A percentile compares a stretch with the other conserved stretches of the same genome.
Evolutionary conservation across 2,888 invertebrate genomes (phyloP).

Genomic region (Seira musarum): DNA sequence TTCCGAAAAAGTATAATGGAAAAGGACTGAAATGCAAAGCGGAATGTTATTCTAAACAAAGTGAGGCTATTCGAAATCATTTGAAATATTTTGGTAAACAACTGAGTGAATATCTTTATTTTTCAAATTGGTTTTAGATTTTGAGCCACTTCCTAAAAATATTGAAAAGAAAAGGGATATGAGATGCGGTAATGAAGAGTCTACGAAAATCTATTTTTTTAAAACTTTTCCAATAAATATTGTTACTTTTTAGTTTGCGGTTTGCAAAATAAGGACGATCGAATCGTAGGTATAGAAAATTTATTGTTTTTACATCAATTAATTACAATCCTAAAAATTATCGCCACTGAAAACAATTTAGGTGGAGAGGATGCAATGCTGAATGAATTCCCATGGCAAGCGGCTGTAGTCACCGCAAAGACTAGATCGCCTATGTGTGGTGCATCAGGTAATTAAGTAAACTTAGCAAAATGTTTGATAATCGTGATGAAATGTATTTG

Average conservation of each 20-base stretch:
- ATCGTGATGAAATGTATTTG: no score
- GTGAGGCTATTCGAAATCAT: background rate
- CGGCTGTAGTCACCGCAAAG: slow-evolving; percentile 57
- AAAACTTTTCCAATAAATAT: background rate
- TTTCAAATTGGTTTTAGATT: background rate
- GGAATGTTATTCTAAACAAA: background rate
- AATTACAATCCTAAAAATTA: background rate
- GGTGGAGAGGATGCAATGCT: slow-evolving; percentile 61
- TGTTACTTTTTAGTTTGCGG: slow-evolving; percentile 55
- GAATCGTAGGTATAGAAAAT: slow-evolving; percentile 56
- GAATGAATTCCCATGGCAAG: slow-evolving; percentile 67
- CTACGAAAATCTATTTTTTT: background rate
- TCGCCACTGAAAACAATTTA: no score
- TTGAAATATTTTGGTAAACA: background rate
- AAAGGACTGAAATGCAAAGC: background rate
- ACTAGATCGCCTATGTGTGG: slow-evolving; percentile 61
- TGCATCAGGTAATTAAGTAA: slow-evolving; percentile 7
- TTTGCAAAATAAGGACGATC: slow-evolving; percentile 56
- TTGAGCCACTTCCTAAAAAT: background rate
- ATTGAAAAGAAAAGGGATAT: background rate
- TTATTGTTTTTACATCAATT: no score
- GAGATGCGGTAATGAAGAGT: background rate
- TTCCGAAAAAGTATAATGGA: background rate
- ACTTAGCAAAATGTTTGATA: no score
- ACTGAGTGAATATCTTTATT: no score